Conservation (phyloP, 2,888 invertebrate species). For the Willowsia nigromaculata region DNA sequence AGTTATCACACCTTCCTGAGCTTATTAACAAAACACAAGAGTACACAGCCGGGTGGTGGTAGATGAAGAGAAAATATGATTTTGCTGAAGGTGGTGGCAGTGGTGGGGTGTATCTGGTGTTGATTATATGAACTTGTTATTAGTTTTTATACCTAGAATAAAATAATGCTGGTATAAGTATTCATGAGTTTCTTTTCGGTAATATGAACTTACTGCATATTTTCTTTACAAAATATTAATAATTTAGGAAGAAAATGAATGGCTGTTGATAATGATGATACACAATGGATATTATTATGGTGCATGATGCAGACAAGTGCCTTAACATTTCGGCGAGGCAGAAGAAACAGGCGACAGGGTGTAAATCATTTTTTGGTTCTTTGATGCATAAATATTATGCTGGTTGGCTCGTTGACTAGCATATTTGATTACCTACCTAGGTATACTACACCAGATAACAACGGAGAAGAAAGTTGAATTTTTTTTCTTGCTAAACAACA, state of each 20-base stretch:
- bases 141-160: too few species aligned
- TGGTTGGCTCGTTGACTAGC: neutral
- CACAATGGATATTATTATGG: neutral
- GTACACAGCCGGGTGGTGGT: neutral
- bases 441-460: neutral
- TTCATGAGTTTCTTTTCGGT: neutral
- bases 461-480: conserved; percentile 4
- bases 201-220: neutral
- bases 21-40: conserved; percentile 49
- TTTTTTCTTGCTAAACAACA: neutral
- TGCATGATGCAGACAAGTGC: neutral
- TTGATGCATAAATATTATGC: neutral
- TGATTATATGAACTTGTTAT: conserved; percentile 2
- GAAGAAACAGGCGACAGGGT: conserved; percentile 1
- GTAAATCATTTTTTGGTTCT: conserved; percentile 10
- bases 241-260: conserved; percentile 25
- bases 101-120: neutral
- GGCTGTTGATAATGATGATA: conserved; percentile 13
- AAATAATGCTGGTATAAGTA: neutral
- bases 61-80: neutral
- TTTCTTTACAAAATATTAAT: conserved; percentile 13
- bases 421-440: neutral
- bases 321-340: neutral
- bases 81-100: neutral
- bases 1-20: conserved; percentile 53